Evolutionary conservation across 2,113 vertebrate genomes (phyloP), one percentile per base, ranked within the genome.

Genomic region (Aspiorhynchus laticeps): DNA sequence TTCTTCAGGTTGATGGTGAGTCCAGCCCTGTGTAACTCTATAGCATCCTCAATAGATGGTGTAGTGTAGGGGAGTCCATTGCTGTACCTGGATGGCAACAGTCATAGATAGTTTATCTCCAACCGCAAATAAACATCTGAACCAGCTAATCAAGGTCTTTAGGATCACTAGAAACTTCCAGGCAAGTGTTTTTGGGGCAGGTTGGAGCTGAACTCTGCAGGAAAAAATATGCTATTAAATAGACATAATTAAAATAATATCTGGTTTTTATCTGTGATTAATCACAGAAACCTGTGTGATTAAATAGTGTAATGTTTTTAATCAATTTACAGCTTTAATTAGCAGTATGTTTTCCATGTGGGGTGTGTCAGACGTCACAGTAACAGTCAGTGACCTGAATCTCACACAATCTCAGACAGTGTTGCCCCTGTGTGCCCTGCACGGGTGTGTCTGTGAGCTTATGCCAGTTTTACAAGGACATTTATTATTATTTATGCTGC

Each of bases 401-500:
- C 51, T 36, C 48, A 56, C 28, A 61, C 21, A 41, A 3, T 0
- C 53, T 63, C 36, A 26, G 41, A 80, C 19, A 11, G 4, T 14
- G 33, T 59, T 80, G 53, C 19, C 53, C 53, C 38, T n/a, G 21
- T 41, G 24, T 43, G 78, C 10, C 51, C 77, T 59, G 19, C 19
- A 33, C 2, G n/a, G 56, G 36, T 81, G 79, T 81, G 14, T 26
- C 17, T 38, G n/a, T 59, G 19, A 15, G n/a, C 73, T 75, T 8
- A 75, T 43, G 33, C 2, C 36, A 63, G 1, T 41, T 41, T 26
- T 43, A 81, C 36, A 81, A 81, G 36, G 56, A 63, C 36, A 12
- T 26, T 65, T 43, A 65, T 80, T 59, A 80, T 59, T 59, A 65
- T 46, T 67, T 67, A 63, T 63, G 2, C 14, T 43, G 79, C 79